These are phyloP conservation scores for Xenus cinereus DNA, from an alignment of 2,113 vertebrate genomes.

Conservation along the genomic window DNA sequence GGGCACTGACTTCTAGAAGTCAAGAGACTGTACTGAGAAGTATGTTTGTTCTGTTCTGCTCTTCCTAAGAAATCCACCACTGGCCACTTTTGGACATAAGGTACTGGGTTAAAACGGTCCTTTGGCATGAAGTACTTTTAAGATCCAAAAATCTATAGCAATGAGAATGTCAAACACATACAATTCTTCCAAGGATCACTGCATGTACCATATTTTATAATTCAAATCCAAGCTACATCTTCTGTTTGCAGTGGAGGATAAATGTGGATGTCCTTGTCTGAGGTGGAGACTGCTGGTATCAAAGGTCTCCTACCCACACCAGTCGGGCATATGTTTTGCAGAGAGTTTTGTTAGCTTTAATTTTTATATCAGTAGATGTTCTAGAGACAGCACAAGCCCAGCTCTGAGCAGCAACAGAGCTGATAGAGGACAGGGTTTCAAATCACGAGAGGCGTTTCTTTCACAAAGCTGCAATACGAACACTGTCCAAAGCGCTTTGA, in stretches of 20 bases:
- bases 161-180: neutral
- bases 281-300: neutral
- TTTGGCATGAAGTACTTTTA: neutral
- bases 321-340: neutral
- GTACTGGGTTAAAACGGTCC: neutral
- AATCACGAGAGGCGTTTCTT: accelerated
- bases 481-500: neutral
- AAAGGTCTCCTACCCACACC: neutral
- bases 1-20: neutral
- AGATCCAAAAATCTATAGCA: neutral
- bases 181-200: neutral
- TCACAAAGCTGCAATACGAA: neutral
- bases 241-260: neutral
- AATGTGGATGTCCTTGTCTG: neutral
- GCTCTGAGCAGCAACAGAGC: neutral
- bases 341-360: neutral
- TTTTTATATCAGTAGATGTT: neutral
- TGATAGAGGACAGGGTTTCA: neutral
- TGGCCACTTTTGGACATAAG: neutral
- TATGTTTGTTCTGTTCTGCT: neutral
- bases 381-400: neutral
- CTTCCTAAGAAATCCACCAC: neutral
- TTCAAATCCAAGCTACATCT: neutral
- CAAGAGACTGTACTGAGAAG: neutral
- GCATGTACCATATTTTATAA: neutral